phyloP scores from a whole-genome alignment of 2,888 invertebrate genomes.

The Rhagonycha fulva region DNA sequence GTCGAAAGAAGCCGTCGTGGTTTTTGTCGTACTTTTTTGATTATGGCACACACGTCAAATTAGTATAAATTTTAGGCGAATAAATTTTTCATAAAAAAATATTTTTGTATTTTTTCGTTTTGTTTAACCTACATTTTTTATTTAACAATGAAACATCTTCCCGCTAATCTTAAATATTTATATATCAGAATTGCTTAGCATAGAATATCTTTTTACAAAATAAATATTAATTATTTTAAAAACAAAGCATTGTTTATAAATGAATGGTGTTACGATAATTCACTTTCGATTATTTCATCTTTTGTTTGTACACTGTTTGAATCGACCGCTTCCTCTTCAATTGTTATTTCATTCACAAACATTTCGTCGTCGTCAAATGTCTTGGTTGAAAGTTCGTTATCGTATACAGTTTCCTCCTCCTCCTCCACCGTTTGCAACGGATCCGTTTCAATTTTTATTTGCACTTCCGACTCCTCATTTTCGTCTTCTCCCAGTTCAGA shows the following conservation, averaged over 20 bases:
- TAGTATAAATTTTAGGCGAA: slow-evolving; percentile 29
- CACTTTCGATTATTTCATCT: background rate
- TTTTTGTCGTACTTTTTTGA: background rate
- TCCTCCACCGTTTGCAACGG: slow-evolving; percentile 38
- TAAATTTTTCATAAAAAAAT: slow-evolving; percentile 35
- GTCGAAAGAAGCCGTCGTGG: background rate
- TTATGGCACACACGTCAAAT: slow-evolving; percentile 30
- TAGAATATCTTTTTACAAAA: background rate
- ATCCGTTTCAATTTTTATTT: slow-evolving; percentile 31
- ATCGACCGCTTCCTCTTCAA: slow-evolving; percentile 39
- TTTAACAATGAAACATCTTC: background rate
- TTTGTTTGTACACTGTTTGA: background rate
- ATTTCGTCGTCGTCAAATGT: slow-evolving; percentile 43
- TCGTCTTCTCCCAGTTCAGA: slow-evolving; percentile 26
- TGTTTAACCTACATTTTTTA: slow-evolving; percentile 1
- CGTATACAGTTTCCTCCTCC: slow-evolving; percentile 44
- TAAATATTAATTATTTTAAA: background rate
- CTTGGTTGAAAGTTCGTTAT: slow-evolving; percentile 40
- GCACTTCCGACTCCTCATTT: slow-evolving; percentile 23
- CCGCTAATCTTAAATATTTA: background rate
- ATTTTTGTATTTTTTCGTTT: slow-evolving; percentile 1
- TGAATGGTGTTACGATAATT: background rate
- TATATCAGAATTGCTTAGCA: background rate
- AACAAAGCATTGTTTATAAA: background rate
- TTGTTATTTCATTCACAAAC: slow-evolving; percentile 52